These are phyloP conservation scores for Prionailurus bengalensis DNA, from an alignment of 2,113 vertebrate genomes.

Conservation along the genomic window DNA sequence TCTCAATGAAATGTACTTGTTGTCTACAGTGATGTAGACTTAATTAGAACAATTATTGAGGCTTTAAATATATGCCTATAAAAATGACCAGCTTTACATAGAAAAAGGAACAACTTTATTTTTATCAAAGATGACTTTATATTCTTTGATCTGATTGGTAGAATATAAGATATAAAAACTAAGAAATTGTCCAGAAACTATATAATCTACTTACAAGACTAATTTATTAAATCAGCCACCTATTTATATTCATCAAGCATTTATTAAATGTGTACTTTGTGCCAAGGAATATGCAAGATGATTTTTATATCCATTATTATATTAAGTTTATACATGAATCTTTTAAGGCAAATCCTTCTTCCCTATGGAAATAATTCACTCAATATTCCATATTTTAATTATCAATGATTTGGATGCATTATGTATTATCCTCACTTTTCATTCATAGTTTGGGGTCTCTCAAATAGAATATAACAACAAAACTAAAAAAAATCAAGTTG, in stretches of 20 bases:
- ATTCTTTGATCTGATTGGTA: background rate
- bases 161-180: background rate
- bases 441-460: background rate
- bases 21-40: background rate
- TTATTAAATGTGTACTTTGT: background rate
- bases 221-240: background rate
- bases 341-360: background rate
- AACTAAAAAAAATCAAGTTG: background rate
- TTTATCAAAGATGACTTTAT: background rate
- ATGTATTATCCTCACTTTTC: background rate
- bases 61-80: background rate
- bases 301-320: background rate
- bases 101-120: background rate
- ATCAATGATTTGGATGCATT: background rate
- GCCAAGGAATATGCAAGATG: background rate
- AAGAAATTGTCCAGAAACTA: background rate
- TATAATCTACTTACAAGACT: background rate
- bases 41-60: background rate
- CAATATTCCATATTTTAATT: background rate
- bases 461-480: background rate
- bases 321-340: background rate
- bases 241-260: background rate
- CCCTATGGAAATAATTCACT: background rate
- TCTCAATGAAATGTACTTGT: background rate
- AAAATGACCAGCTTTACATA: background rate